phyloP scores from a whole-genome alignment of 1,140 invertebrate genomes.

The Brachionus asplanchnoidis region DNA sequence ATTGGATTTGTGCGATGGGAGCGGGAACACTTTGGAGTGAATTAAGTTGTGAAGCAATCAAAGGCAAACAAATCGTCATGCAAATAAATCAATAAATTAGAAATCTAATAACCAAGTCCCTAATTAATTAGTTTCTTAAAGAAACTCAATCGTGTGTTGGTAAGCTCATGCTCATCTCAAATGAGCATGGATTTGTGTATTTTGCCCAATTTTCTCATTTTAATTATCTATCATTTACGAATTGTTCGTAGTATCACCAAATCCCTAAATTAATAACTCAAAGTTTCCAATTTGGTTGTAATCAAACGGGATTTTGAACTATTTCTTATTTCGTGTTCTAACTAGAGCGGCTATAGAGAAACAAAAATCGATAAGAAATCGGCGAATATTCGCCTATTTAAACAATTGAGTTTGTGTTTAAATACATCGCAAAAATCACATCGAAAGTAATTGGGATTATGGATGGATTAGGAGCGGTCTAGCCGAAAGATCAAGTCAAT shows the following conservation, averaged over 20 bases:
- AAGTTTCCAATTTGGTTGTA: neutral
- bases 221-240: conserved; percentile 5
- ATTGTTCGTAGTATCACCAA: neutral
- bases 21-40: neutral
- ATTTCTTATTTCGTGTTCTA: neutral
- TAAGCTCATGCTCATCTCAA: neutral
- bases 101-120: neutral
- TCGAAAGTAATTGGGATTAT: neutral
- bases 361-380: neutral
- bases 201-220: neutral
- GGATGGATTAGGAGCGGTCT: neutral
- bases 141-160: neutral
- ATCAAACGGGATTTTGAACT: neutral
- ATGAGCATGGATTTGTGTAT: neutral
- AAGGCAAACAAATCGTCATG: neutral
- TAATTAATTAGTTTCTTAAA: neutral
- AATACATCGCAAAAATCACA: neutral
- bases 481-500: neutral
- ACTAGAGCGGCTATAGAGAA: neutral
- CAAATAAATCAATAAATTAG: neutral
- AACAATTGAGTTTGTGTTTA: neutral
- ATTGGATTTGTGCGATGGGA: neutral
- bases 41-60: neutral
- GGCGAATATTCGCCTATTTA: conserved; percentile 21
- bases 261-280: conserved; percentile 32